These are phyloP conservation scores for Operophtera brumata DNA, from an alignment of 2,888 invertebrate genomes.

Conservation along the genomic window DNA sequence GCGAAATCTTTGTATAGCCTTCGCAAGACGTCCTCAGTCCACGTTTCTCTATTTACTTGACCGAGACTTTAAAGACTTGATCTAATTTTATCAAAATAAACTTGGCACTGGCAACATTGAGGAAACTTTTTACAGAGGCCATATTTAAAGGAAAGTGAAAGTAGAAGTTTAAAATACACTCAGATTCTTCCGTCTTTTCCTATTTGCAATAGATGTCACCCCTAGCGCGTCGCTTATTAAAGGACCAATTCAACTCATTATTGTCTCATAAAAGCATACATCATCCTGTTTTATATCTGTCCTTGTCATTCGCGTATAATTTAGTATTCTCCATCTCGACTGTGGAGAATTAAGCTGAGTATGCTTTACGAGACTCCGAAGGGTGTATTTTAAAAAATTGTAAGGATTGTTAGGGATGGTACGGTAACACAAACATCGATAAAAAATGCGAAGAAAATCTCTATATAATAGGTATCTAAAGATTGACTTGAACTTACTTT, in stretches of 20 bases:
- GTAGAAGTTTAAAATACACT: background rate
- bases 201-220: background rate
- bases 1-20: too few species aligned
- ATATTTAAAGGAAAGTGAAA: too few species aligned
- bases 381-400: constrained; percentile 67
- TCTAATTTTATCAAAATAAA: too few species aligned
- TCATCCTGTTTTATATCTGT: constrained; percentile 71
- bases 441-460: too few species aligned
- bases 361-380: constrained; percentile 72
- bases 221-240: constrained; percentile 32
- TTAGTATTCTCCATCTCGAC: constrained; percentile 35
- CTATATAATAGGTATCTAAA: too few species aligned
- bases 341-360: constrained; percentile 40
- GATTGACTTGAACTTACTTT: too few species aligned
- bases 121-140: too few species aligned
- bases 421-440: too few species aligned
- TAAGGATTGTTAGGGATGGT: constrained; percentile 45
- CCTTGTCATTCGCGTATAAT: constrained; percentile 40
- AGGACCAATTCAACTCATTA: constrained; percentile 78
- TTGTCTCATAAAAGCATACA: constrained; percentile 74
- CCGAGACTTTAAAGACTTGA: too few species aligned
- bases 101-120: too few species aligned
- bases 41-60: too few species aligned
- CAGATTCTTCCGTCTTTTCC: constrained; percentile 7
- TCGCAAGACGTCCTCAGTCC: too few species aligned